These are phyloP conservation scores for Lamellibrachia luymesi DNA, from an alignment of 1,140 invertebrate genomes.

Conservation along the genomic window DNA sequence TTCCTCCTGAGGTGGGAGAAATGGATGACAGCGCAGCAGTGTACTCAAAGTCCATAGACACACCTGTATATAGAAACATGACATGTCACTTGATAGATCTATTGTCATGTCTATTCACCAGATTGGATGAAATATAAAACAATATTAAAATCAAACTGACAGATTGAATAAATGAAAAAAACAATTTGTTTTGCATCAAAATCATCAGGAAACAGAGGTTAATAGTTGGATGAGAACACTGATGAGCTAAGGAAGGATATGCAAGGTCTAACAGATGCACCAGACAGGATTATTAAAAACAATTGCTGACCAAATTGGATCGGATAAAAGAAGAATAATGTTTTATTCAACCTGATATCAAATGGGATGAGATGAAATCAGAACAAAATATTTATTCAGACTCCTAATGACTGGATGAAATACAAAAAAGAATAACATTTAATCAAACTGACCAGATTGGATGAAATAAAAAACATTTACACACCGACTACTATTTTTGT, in stretches of 20 bases:
- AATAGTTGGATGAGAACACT: too few species aligned
- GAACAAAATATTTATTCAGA: too few species aligned
- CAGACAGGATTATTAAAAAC: too few species aligned
- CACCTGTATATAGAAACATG: background rate
- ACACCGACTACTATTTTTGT: background rate
- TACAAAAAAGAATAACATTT: background rate
- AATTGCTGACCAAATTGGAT: too few species aligned
- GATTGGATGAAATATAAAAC: background rate
- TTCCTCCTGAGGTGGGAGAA: background rate
- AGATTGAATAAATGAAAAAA: background rate
- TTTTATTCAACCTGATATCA: too few species aligned
- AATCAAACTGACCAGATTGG: background rate
- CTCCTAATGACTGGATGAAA: background rate
- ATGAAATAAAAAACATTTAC: background rate
- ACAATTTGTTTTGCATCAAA: background rate
- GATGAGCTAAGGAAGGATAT: too few species aligned
- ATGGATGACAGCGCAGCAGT: background rate
- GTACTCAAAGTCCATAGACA: background rate
- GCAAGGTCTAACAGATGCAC: too few species aligned
- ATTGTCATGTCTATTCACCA: background rate
- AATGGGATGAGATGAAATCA: too few species aligned
- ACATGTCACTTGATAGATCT: background rate
- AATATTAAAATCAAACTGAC: background rate
- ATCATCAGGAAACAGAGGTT: too few species aligned
- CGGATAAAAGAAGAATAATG: too few species aligned